phyloP scores from a whole-genome alignment of 2,113 vertebrate genomes.

The Suricata suricatta region DNA sequence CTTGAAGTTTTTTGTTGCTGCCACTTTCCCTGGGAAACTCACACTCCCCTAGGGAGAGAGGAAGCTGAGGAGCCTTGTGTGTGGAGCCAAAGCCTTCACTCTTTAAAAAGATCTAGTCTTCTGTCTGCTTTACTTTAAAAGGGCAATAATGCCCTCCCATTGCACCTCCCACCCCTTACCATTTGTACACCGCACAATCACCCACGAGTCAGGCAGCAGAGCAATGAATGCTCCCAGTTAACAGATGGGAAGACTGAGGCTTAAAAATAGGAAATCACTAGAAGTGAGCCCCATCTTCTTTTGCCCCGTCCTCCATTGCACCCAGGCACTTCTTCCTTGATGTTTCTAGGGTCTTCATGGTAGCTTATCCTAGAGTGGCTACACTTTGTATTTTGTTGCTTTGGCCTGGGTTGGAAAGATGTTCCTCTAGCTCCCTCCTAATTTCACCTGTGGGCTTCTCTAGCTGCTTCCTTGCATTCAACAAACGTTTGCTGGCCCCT shows the following conservation, averaged over 20 bases:
- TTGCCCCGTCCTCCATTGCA: background rate
- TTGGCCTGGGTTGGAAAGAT: conserved; percentile 17
- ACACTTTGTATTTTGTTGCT: background rate
- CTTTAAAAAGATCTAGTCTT: conserved; percentile 29
- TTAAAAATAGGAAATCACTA: background rate
- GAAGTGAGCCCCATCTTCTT: background rate
- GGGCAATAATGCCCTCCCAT: background rate
- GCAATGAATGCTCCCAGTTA: background rate
- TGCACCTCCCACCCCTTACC: background rate
- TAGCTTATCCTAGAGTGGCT: background rate
- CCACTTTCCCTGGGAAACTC: conserved; percentile 60
- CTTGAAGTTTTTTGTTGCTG: conserved; percentile 54
- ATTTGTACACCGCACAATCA: background rate
- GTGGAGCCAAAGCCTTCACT: conserved; percentile 39
- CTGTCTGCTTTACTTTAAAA: conserved; percentile 43
- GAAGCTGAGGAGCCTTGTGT: conserved; percentile 61
- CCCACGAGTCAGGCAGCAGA: background rate
- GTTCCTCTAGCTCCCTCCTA: background rate
- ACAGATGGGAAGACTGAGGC: conserved; percentile 39
- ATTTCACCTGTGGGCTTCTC: background rate
- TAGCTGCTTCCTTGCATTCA: background rate
- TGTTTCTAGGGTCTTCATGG: background rate
- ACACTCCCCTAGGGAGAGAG: conserved; percentile 45
- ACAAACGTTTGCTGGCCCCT: background rate
- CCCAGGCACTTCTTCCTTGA: background rate